Conservation (phyloP, 2,797 vertebrate genomes). For the Lepus oiostolus region DNA sequence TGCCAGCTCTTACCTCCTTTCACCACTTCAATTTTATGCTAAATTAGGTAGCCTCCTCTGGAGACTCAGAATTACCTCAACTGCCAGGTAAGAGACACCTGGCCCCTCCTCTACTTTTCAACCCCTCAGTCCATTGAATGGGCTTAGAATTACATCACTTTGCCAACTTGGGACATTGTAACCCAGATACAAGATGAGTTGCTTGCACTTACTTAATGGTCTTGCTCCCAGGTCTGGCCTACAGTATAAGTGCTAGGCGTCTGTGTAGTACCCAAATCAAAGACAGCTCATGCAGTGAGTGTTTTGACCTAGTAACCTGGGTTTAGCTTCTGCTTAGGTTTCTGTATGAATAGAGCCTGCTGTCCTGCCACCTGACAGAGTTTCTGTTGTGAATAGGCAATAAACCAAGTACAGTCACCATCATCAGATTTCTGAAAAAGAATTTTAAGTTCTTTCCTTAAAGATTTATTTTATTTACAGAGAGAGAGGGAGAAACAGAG, state of each 20-base stretch:
- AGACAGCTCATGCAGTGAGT: conserved; percentile 10
- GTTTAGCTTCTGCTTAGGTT: conserved; percentile 4
- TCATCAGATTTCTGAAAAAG: neutral
- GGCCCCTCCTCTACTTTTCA: neutral
- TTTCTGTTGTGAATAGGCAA: neutral
- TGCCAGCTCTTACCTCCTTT: neutral
- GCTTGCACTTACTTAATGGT: neutral
- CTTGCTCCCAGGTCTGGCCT: neutral
- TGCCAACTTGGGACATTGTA: neutral
- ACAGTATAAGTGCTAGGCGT: neutral
- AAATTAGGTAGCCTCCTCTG: neutral
- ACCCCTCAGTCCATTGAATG: neutral
- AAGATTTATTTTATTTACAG: too few relatives aligned
- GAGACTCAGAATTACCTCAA: neutral
- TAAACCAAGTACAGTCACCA: neutral
- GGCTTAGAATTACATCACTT: neutral
- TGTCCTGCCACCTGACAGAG: neutral
- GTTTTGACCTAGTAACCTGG: neutral
- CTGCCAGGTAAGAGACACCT: neutral
- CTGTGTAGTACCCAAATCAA: conserved; percentile 18
- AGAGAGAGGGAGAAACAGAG: too few relatives aligned
- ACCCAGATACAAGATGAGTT: neutral
- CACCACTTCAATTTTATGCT: neutral
- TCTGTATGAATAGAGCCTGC: neutral
- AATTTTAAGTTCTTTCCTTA: neutral